These are phyloP conservation scores for Hydractinia echinata DNA, from an alignment of 30 jellyfish, hydroid and myxozoan genomes.

Conservation along the genomic window DNA sequence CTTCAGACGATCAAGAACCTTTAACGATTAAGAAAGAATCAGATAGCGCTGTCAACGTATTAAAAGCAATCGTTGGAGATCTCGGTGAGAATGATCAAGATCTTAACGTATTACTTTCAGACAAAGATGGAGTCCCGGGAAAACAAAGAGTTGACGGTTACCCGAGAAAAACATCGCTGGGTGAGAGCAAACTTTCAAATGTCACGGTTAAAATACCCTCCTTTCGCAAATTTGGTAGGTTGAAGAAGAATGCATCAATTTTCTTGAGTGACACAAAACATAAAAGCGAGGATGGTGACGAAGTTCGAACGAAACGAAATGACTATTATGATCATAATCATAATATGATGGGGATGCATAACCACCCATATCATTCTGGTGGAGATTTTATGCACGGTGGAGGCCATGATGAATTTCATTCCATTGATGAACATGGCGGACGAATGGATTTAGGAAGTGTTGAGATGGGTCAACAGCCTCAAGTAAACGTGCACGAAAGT, in stretches of 20 bases:
- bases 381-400: slow-evolving; percentile 25
- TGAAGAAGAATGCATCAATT: no score
- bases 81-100: no score
- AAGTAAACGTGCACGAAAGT: not conserved
- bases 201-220: not conserved
- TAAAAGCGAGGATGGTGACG: not conserved
- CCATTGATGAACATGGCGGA: slow-evolving; percentile 22
- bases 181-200: not conserved
- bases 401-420: slow-evolving; percentile 25
- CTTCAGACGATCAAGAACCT: no score
- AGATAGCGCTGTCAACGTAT: no score
- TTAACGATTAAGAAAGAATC: no score
- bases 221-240: not conserved
- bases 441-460: slow-evolving; percentile 20
- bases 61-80: no score
- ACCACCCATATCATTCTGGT: slow-evolving; percentile 20
- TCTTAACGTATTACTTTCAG: no score
- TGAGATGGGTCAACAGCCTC: not conserved
- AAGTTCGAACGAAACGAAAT: slow-evolving; percentile 16
- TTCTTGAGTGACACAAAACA: no score
- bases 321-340: slow-evolving; percentile 13
- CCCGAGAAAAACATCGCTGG: no score
- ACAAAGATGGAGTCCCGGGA: no score
- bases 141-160: no score
- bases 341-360: slow-evolving; percentile 2